phyloP scores from a whole-genome alignment of 53 echinoderm and acorn worm species.

The Astropecten irregularis region DNA sequence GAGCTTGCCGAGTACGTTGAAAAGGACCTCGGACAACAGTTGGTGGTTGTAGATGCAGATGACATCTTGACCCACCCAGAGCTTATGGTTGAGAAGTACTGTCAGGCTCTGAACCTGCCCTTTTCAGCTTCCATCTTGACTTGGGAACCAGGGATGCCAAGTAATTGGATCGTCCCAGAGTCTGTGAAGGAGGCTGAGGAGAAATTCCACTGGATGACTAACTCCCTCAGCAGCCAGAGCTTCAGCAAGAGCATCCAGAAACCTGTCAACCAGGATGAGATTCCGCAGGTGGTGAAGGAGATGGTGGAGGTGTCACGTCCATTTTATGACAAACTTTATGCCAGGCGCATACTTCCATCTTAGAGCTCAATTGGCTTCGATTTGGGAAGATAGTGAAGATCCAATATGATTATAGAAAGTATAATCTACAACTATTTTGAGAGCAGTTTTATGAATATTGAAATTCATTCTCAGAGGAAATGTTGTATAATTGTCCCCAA shows the following conservation, averaged over 20 bases:
- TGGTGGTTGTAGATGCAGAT: slow-evolving; percentile 43
- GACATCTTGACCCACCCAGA: slow-evolving; percentile 25
- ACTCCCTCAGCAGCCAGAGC: background rate
- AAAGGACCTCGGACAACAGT: background rate
- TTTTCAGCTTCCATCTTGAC: slow-evolving; percentile 10
- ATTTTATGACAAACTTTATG: slow-evolving; percentile 25
- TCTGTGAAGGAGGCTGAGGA: slow-evolving; percentile 10
- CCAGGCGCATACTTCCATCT: slow-evolving; percentile 29
- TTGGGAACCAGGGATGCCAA: slow-evolving; percentile 39
- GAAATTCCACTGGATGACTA: slow-evolving; percentile 46
- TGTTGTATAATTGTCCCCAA: too few species aligned
- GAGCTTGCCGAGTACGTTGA: slow-evolving; percentile 46
- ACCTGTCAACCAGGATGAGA: background rate
- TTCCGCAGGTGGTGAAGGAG: slow-evolving; percentile 1
- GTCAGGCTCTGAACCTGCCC: slow-evolving; percentile 3
- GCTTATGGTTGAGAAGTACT: slow-evolving; percentile 23
- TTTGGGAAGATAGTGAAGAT: too few species aligned
- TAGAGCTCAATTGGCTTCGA: too few species aligned
- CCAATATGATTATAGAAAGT: too few species aligned
- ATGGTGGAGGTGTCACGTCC: slow-evolving; percentile 24
- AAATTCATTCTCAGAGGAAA: too few species aligned
- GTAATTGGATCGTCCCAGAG: slow-evolving; percentile 20
- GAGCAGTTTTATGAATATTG: too few species aligned
- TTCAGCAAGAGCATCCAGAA: background rate
- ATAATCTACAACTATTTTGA: too few species aligned